A percentile compares a stretch with the other conserved stretches of the same genome.
These are phyloP conservation scores for Coelopa frigida DNA, from an alignment of 1,140 invertebrate species.

Conservation along the genomic window DNA sequence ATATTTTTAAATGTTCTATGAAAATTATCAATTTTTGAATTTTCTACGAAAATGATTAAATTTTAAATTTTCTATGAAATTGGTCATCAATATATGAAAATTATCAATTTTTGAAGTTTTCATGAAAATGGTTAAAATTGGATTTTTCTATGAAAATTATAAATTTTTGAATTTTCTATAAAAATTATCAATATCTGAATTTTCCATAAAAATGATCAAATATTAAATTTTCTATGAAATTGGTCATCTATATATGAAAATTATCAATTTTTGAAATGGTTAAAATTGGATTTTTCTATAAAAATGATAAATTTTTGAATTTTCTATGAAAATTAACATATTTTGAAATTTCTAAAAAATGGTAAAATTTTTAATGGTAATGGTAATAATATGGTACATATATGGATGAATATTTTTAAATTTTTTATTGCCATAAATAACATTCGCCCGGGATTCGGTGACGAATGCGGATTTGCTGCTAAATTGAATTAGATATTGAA, in stretches of 20 bases:
- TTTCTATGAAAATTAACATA: background rate
- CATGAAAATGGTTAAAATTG: background rate
- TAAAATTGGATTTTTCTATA: background rate
- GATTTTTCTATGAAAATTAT: no score
- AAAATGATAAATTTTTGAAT: background rate
- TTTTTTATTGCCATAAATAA: background rate
- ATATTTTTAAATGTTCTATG: background rate
- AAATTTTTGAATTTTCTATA: no score
- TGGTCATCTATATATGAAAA: background rate
- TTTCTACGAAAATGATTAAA: background rate
- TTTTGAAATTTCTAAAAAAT: background rate
- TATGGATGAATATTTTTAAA: slow-evolving; percentile 1
- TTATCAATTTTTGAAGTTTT: background rate
- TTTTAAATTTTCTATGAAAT: background rate
- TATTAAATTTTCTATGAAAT: background rate
- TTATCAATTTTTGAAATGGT: background rate
- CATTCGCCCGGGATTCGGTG: background rate
- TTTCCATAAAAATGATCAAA: background rate
- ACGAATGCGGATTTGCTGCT: background rate
- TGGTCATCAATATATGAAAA: no score
- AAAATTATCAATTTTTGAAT: background rate
- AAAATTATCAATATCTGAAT: background rate
- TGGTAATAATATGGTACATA: background rate
- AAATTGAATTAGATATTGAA: background rate
- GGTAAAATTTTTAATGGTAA: background rate